phyloP scores from a whole-genome alignment of 2,888 invertebrate genomes.

The Dasysyrphus albostriatus region DNA sequence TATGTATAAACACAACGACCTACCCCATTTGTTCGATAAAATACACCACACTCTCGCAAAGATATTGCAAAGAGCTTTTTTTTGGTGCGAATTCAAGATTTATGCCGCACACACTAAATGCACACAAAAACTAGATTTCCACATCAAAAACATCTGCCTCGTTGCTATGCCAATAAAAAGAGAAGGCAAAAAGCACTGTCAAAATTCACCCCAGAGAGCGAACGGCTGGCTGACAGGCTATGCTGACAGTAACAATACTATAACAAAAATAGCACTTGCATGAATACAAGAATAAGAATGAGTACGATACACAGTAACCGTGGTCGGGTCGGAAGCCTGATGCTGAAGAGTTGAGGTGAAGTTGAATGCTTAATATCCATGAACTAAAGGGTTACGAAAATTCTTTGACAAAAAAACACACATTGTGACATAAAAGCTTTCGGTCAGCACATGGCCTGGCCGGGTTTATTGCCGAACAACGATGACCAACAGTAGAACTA shows the following conservation, averaged over 20 bases:
- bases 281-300: background rate
- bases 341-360: background rate
- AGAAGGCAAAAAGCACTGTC: constrained; percentile 5
- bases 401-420: background rate
- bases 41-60: background rate
- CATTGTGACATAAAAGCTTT: constrained; percentile 22
- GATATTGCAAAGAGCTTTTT: constrained; percentile 42
- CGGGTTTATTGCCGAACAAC: background rate
- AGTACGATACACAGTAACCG: background rate
- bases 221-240: background rate
- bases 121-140: constrained; percentile 53
- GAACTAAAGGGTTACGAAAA: background rate
- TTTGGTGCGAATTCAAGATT: constrained; percentile 3
- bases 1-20: constrained; percentile 47
- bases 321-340: background rate
- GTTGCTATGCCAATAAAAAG: constrained; percentile 74
- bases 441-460: background rate
- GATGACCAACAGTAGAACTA: background rate
- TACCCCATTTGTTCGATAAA: constrained; percentile 57
- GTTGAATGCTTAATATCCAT: background rate
- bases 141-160: constrained; percentile 68
- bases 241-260: background rate
- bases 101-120: constrained; percentile 11
- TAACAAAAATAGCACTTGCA: background rate
- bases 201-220: constrained; percentile 49